Conservation (phyloP, 1,140 invertebrate species). For the Sycophaga agraensis region DNA sequence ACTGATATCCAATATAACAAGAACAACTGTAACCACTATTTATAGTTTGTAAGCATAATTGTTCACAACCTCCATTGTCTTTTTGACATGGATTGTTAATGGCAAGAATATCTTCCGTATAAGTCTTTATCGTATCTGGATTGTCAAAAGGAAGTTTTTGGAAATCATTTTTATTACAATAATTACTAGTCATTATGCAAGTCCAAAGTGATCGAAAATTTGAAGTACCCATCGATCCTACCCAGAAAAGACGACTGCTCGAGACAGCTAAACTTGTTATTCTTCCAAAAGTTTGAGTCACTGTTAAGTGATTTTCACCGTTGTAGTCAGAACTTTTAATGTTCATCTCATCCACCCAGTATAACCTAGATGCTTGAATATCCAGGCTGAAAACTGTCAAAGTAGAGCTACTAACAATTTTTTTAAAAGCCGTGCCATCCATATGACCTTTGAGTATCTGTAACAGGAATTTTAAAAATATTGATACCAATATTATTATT, state of each 20-base stretch:
- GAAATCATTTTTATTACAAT: background rate
- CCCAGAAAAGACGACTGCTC: slow-evolving; percentile 1
- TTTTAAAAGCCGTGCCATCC: background rate
- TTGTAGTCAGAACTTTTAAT: slow-evolving; percentile 10
- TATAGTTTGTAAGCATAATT: background rate
- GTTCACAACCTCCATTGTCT: slow-evolving; percentile 7
- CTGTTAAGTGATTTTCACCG: background rate
- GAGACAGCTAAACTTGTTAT: background rate
- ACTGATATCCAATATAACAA: slow-evolving; percentile 4
- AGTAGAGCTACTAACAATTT: background rate
- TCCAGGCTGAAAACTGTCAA: background rate
- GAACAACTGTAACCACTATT: background rate
- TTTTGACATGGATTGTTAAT: background rate
- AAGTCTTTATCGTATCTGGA: background rate
- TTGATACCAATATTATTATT: background rate
- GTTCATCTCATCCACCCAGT: background rate
- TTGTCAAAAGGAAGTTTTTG: background rate
- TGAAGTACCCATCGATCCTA: background rate
- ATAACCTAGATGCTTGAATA: background rate
- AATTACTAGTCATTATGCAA: background rate
- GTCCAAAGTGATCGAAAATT: background rate
- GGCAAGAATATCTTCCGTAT: background rate
- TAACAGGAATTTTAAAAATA: background rate
- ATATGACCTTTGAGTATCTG: slow-evolving; percentile 13
- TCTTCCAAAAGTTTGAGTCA: background rate